Base-by-base conservation (phyloP, 2,113 vertebrate species). In the Catharus fuscescens region DNA sequence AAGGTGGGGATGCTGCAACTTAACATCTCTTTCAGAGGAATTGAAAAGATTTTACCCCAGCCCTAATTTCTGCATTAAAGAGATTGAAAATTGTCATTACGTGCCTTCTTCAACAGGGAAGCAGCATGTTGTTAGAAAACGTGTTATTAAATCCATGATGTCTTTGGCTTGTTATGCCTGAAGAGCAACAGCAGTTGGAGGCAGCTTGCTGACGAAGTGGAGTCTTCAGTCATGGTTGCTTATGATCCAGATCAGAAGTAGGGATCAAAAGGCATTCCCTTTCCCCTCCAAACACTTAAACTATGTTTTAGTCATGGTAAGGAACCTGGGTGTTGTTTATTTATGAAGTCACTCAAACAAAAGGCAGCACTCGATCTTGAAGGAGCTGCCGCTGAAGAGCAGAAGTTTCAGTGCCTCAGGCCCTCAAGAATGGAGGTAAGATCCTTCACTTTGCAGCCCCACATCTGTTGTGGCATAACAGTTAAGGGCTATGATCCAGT, bases 1-100 rank as follows among this genome's bases (percentile, higher is more conserved):
- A 88, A 92, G 84, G 84, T 86, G 91, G 59, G 53, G 79, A 60
- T 91, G 79, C 86, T 90, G 85, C 71, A 77, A 60, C 28, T 54
- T 50, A 40, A 40, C 76, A 56, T 83, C 56, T 77, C 50, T 62
- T 90, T 53, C 0, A 0, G 92, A 80, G 67, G 90, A 85, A 85
- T 10, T 61, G 69, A 57, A 76, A 91, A 79, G 66, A 69, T 82
- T 88, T 87, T 89, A 57, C 8, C 70, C 38, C 3, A 3, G 47
- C 95, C 90, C 70, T 87, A 60, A 89, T 95, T 90, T 83, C 74
- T 82, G 26, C 81, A 80, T 96, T 72, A 94, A 91, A 95, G 94
- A 54, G 82, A 29, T 14, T 47, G 50, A 90, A 85, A 92, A 77
- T 88, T 88, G 80, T 70, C 60, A 8, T 29, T 78, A 52, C 15